Evolutionary conservation across 64 coral and sea anemone genomes (phyloP), one percentile per base, ranked within the genome.

Genomic region (Pocillopora damicornis): DNA sequence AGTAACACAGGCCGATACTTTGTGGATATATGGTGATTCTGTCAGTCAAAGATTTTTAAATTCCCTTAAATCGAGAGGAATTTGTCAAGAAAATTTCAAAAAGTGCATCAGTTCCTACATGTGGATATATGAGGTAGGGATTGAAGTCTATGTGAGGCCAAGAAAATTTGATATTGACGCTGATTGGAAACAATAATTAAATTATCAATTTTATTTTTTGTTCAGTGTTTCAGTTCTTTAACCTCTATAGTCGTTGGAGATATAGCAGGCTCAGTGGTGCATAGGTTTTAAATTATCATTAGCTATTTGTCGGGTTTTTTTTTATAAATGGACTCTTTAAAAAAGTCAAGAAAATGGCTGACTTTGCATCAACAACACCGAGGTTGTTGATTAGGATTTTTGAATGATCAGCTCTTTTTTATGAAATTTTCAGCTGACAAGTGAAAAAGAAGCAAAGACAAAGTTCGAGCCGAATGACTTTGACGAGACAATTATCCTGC

Each of bases 1-100:
- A 71, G 23, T 8, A 10, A 42, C 64, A 18, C 22, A 17, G 22
- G 85, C 94, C 60, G 87, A 91, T 23, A 95, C 90, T 13, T 73
- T 95, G 37, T 95, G 94, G 94, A 86, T 95, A 20, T 95, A 95
- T 77, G 90, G 94, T 63, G 94, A 95, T 72, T 95, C 94, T 17
- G 75, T 95, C 0, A 80, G 78, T 36, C 57, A 86, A 71, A 61
- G 86, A 18, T 88, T 95, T 20, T 37, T 92, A 9, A 42, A 95
- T 10, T 91, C 94, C 8, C 71, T 92, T 9, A 85, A 64, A 64
- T 58, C 17, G 26, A 75, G 82, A 59, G 64, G 75, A 59, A 38
- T 95, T 7, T 95, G 94, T 72, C 86, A 66, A 65, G 34, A 67
- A 42, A 12, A 89, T 34, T 95, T 95, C 59, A 83, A 80, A 34